Conservation (phyloP, 1,140 invertebrate genomes). For the Cotesia typhae region DNA sequence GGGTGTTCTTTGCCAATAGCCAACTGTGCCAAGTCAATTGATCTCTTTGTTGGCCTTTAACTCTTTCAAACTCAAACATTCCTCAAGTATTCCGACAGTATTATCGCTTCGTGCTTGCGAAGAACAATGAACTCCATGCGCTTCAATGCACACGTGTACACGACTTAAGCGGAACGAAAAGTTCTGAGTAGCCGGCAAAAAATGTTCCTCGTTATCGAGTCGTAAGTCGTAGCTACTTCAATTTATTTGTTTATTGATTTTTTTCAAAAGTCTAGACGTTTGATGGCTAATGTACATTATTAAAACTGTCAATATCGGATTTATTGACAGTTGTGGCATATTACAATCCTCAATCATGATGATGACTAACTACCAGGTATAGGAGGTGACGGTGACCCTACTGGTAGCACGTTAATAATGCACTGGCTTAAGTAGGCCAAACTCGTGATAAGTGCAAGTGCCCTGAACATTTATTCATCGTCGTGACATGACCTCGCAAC, state of each 20-base stretch:
- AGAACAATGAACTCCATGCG: conserved; percentile 18
- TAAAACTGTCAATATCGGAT: neutral
- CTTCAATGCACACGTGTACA: neutral
- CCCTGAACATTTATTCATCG: conserved; percentile 33
- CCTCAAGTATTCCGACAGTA: conserved; percentile 3
- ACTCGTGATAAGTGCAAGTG: conserved; percentile 48
- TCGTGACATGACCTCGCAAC: conserved; percentile 20
- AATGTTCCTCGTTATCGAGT: conserved; percentile 1
- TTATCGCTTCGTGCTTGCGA: neutral
- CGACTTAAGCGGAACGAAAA: neutral
- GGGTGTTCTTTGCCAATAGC: too few species aligned
- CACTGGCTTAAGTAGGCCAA: conserved; percentile 49
- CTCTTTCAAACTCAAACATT: conserved; percentile 10
- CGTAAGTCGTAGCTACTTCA: neutral
- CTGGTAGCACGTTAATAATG: conserved; percentile 47
- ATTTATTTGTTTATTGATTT: neutral
- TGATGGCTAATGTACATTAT: neutral
- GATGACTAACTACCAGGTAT: neutral
- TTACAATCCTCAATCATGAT: neutral
- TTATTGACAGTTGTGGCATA: neutral
- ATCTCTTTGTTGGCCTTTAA: conserved; percentile 18
- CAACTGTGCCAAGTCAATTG: conserved; percentile 26
- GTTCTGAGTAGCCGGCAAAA: conserved; percentile 7
- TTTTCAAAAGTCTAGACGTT: neutral
- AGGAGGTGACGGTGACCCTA: neutral